Evolutionary conservation across 2,888 invertebrate genomes (phyloP), one percentile per base, ranked within the genome.

Genomic region (Leptura quadrifasciata): DNA sequence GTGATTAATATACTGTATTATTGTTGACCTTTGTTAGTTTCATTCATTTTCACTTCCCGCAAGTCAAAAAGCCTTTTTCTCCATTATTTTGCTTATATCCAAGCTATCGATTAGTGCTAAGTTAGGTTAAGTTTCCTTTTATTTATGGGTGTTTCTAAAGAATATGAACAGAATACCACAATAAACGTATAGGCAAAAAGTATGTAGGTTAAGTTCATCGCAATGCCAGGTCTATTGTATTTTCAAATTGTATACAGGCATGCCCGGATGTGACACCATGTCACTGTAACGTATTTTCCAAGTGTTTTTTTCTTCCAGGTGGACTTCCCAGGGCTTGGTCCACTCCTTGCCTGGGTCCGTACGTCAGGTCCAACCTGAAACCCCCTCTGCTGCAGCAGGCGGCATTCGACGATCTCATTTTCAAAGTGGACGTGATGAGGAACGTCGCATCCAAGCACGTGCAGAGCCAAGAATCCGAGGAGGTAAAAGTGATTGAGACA

Each of bases 361-460:
- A 87, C 84, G 90, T 92, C 83, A 91, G 94, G 75, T 91, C 91
- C 76, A 91, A 93, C 60, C 91, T 97, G 73, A 94, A 94, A 85
- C 95, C 96, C 24, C 96, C 96, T 2, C 90, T 95, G 82, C 90
- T 96, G 69, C 96, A 97, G 87, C 96, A 96, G 88, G 96, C 96
- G 60, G 94, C 96, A 57, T 96, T 97, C 89, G 96, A 96, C 88
- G 94, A 95, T 88, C 92, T 93, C 83, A 88, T 93, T 15, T 97
- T 95, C 90, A 92, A 94, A 74, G 93, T 97, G 80, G 97, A 97
- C 89, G 94, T 96, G 61, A 94, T 95, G 91, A 90, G 96, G 67
- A 95, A 96, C 87, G 93, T 96, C 80, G 93, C 93, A 55, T 91
- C 93, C 18, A 91, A 94, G 55, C 91, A 87, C 84, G 10, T 86